Conservation (phyloP, 2,113 vertebrate genomes). For the Python bivittatus region DNA sequence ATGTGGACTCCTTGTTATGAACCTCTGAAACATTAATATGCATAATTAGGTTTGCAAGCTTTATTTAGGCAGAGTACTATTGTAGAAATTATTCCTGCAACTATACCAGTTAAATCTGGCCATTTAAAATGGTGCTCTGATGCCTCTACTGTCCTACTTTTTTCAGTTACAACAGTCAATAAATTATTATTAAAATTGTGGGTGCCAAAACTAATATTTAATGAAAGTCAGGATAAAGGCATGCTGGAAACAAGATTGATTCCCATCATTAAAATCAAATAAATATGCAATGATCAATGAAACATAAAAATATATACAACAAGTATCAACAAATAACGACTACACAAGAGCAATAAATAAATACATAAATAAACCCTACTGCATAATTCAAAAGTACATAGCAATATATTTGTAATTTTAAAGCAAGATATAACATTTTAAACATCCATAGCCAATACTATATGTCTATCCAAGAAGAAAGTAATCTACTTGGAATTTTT, state of each 20-base stretch:
- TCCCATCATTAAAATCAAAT: background rate
- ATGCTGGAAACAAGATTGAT: background rate
- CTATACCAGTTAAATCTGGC: background rate
- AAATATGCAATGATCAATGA: background rate
- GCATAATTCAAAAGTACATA: background rate
- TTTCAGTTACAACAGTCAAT: too few species aligned
- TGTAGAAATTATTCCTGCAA: background rate
- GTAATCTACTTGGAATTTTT: background rate
- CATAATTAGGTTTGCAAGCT: background rate
- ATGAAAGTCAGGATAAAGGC: background rate
- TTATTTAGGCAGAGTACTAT: background rate
- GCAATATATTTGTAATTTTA: background rate
- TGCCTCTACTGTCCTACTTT: background rate
- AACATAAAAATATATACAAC: background rate
- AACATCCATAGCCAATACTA: background rate
- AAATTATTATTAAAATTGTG: background rate
- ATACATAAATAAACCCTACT: background rate
- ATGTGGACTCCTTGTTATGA: background rate
- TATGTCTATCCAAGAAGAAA: background rate
- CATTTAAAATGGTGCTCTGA: background rate
- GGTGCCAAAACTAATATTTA: background rate
- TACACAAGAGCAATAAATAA: background rate
- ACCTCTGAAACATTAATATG: background rate
- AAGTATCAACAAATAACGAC: background rate
- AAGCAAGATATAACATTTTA: background rate